Base-by-base conservation (phyloP, 2,113 vertebrate genomes). In the Rhinoptilus africanus region DNA sequence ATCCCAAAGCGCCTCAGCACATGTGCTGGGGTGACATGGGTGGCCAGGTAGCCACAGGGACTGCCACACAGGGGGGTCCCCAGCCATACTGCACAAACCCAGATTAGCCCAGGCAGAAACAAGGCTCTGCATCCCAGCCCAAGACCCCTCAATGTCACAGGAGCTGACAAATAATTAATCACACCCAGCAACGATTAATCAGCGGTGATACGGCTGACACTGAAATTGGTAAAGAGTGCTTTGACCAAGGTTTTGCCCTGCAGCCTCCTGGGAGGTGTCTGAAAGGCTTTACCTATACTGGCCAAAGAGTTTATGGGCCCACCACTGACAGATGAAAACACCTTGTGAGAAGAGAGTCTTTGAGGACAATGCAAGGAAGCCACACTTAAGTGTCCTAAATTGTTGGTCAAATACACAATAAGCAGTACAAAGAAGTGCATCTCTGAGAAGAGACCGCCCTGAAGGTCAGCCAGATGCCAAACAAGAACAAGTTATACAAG, bases 1-100 rank as follows among this genome's bases (percentile, higher is more conserved):
- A 11, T 30, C 47, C 54, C 32, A 28, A 20, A 51, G 17, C 16
- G 1, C 17, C 43, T 66, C 41, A 43, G 76, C 41, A 16, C 16
- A 22, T 2, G 22, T 14, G 50, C 23, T 48, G 50, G 4, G 2
- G 35, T 28, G 18, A 68, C 26, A 16, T 0, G 1, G 0, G 2
- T 8, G 28, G 26, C 54, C 24, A 50, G 43, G n/a, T 24, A 3
- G 51, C 19, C 30, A 32, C 7, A 1, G 26, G 8, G 27, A 7
- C 26, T 53, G 22, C 27, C 37, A 19, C 0, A 1, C 35, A 3
- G 63, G 14, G 37, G 43, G 15, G 4, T 27, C 67, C 19, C 26
- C 74, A 60, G n/a, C 34, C 22, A 20, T 11, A 9, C 30, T 3
- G 4, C 82, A 7, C 18, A 51, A 76, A 57, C 48, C 47, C 27